Evolutionary conservation across 2,113 vertebrate species (phyloP), one percentile per base, ranked within the genome.

Genomic region (Osmerus eperlanus): DNA sequence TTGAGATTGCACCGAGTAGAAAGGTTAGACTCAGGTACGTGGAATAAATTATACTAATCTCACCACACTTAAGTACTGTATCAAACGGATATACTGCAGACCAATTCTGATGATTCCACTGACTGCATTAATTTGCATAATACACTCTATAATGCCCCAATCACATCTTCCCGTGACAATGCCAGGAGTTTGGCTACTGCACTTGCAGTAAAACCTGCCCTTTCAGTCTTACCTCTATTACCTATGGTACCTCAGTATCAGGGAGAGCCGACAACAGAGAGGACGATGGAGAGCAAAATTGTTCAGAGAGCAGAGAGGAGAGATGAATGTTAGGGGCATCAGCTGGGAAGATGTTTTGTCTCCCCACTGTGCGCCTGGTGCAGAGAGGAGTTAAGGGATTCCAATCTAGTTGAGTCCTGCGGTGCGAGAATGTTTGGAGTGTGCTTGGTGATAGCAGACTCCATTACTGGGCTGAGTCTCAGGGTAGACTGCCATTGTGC

Each of bases 391-490:
- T 86, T 87, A 84, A 87, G 81, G 87, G 85, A 89, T 89, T 89
- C 83, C 86, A 89, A 89, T 89, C 90, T 86, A 79, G 86, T 82
- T 65, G 82, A 83, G 87, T 89, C 87, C 84, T 83, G 88, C 79
- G 78, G 89, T 84, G 86, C 84, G 14, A 76, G 72, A 86, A 87
- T 87, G 85, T 86, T 89, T 85, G 77, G 87, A 90, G 88, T 83
- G 83, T 67, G 85, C 79, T 80, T 70, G 81, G 83, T 77, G 85
- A 90, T 87, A 88, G 82, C 78, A 79, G 84, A 86, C 86, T 90
- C 85, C 87, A 90, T 90, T 89, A 88, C 88, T 74, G 78, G 78
- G 78, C 87, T 70, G 85, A 89, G 83, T 88, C 89, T 90, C 90
- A 81, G 87, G 85, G 88, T 87, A 90, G 85, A 71, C 84, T 79